Evolutionary conservation across 2,888 invertebrate species (phyloP).

Genomic region (Halictus quadricinctus): DNA sequence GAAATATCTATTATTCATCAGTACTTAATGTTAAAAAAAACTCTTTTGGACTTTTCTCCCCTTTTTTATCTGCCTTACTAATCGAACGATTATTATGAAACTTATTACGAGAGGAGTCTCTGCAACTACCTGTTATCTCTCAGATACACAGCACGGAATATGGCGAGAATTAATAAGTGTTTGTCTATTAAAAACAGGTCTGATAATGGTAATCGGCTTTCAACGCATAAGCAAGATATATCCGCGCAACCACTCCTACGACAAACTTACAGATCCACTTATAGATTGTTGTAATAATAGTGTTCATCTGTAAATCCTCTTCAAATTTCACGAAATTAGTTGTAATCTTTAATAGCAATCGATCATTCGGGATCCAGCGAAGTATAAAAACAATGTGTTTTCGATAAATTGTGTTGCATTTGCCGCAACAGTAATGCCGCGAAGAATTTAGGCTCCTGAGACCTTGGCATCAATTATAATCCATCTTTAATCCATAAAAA

Average conservation of each 20-base stretch:
- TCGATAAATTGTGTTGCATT: background rate
- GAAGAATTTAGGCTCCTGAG: background rate
- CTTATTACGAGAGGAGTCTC: background rate
- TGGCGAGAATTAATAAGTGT: background rate
- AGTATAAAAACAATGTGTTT: background rate
- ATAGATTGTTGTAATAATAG: background rate
- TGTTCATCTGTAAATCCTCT: conserved; percentile 1
- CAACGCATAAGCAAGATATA: background rate
- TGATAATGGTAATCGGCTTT: background rate
- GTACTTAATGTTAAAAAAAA: no score
- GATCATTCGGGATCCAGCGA: background rate
- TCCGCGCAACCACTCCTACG: background rate
- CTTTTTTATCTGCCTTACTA: background rate
- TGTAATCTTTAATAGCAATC: background rate
- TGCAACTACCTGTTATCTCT: background rate
- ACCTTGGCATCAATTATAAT: background rate
- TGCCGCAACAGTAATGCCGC: background rate
- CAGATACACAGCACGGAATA: background rate
- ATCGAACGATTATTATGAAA: background rate
- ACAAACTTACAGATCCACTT: background rate
- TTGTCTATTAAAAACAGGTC: background rate
- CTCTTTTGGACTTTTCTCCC: background rate
- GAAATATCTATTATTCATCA: background rate
- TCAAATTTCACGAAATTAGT: background rate
- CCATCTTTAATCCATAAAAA: background rate